Base-by-base conservation (phyloP, 1,140 invertebrate genomes). In the Drosophila kanapiae region DNA sequence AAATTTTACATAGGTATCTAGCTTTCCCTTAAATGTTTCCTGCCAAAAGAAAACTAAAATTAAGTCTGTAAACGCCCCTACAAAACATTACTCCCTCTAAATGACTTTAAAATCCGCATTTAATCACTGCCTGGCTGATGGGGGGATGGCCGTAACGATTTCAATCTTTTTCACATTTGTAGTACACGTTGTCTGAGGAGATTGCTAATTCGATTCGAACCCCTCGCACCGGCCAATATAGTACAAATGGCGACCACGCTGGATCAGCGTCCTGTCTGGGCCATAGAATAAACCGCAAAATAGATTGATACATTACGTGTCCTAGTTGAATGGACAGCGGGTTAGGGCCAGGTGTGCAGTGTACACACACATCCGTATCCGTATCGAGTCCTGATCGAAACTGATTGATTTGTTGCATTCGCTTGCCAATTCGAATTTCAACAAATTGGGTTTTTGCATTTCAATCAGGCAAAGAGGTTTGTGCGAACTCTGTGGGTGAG, bases 251-350 rank as follows among this genome's bases (percentile, higher is more conserved):
- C 47, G 71, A 51, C 54, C 70, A 65, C 53, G 40, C 47, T 59
- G 40, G 35, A 16, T 42, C 53, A 14, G n/a, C 29, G 14, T 18
- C 14, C 63, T 72, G 67, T 71, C 69, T 59, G 69, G 51, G 29
- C 45, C 53, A 72, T 51, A 56, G 57, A 61, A 67, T 72, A 87
- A 77, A 67, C 83, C 84, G 75, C 83, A 88, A 77, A 86, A 72
- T 86, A 76, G 76, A 86, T 86, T 86, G 83, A 86, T 86, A 87
- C 83, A 86, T 86, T 86, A 83, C 83, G 77, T 86, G 84, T 78
- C 62, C 82, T 72, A 45, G 59, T 69, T 79, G 61, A 85, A 79
- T 87, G 79, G 62, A 72, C 49, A 49, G 72, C 9, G 49, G 45
- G 59, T 47, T 53, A 64, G 38, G 51, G 23, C 23, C 23, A 60